These are phyloP conservation scores for Colletes gigas DNA, from an alignment of 1,140 invertebrate genomes.

Conservation along the genomic window DNA sequence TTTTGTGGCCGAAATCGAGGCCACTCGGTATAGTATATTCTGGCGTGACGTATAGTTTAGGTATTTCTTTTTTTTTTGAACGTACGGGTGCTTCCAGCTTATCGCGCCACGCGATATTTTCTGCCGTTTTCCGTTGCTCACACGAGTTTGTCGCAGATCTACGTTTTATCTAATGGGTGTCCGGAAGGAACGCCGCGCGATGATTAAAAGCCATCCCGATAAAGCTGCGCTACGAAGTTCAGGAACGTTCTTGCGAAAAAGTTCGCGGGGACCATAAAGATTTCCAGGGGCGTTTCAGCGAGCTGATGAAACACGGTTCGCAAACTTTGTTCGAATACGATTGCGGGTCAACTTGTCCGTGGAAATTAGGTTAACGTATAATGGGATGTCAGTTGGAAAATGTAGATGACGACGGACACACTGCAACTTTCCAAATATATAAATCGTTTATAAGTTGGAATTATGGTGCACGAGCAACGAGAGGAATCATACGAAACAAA, in stretches of 20 bases:
- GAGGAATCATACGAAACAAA: too few relatives aligned
- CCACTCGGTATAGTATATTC: slow-evolving; percentile 29
- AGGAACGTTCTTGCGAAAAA: neutral
- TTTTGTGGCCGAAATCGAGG: neutral
- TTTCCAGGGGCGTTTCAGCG: neutral
- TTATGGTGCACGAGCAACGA: too few relatives aligned
- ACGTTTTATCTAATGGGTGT: slow-evolving; percentile 26
- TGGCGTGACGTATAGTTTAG: slow-evolving; percentile 16
- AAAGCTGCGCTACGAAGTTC: neutral
- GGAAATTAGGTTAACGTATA: neutral
- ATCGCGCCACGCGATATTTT: slow-evolving; percentile 20
- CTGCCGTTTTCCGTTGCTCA: slow-evolving; percentile 9
- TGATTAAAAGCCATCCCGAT: slow-evolving; percentile 31
- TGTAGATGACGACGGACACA: too few relatives aligned
- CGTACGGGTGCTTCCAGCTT: slow-evolving; percentile 25
- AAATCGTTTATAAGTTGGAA: too few relatives aligned
- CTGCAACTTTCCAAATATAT: too few relatives aligned
- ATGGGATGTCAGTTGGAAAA: neutral
- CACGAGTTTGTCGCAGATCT: slow-evolving; percentile 18
- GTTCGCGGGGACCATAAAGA: neutral
- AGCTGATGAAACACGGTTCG: neutral
- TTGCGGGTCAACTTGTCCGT: neutral
- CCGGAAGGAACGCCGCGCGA: slow-evolving; percentile 14
- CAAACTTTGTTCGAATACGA: neutral
- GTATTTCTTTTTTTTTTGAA: slow-evolving; percentile 4